Evolutionary conservation across 2,888 invertebrate genomes (phyloP).

Genomic region (Torymus auratus): DNA sequence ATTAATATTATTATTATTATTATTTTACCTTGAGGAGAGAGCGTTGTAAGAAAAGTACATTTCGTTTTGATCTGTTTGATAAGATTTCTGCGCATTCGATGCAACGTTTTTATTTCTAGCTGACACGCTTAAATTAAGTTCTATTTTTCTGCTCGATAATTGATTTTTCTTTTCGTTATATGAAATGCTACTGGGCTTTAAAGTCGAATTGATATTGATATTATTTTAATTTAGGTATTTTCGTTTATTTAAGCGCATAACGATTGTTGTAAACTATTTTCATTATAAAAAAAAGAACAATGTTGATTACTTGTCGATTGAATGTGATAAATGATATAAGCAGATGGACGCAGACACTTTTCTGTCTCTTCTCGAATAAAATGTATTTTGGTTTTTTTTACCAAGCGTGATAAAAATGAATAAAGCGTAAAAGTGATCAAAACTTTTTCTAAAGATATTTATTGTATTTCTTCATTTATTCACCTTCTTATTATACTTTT

Average conservation of each 20-base stretch:
- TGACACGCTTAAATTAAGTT: neutral
- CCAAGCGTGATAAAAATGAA: conserved; percentile 49
- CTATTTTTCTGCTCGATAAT: neutral
- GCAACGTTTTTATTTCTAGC: no score
- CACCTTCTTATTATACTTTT: conserved; percentile 7
- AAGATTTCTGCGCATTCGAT: neutral
- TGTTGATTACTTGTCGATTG: conserved; percentile 39
- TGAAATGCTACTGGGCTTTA: conserved; percentile 32
- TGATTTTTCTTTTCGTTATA: neutral
- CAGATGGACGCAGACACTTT: neutral
- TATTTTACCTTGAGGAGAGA: neutral
- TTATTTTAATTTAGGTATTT: conserved; percentile 12
- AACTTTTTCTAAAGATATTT: conserved; percentile 31
- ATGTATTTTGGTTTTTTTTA: conserved; percentile 52
- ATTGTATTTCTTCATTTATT: conserved; percentile 1
- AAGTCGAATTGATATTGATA: conserved; percentile 6
- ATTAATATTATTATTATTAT: neutral
- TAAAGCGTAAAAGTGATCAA: conserved; percentile 36
- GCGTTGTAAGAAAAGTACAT: neutral
- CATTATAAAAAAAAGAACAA: conserved; percentile 26
- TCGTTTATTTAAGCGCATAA: neutral
- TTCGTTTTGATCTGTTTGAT: conserved; percentile 12
- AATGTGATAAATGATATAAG: conserved; percentile 49
- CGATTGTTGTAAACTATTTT: conserved; percentile 10
- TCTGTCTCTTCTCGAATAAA: conserved; percentile 18